Evolutionary conservation across 2,888 invertebrate genomes (phyloP), one percentile per base, ranked within the genome.

Genomic region (Marronus borbonicus): DNA sequence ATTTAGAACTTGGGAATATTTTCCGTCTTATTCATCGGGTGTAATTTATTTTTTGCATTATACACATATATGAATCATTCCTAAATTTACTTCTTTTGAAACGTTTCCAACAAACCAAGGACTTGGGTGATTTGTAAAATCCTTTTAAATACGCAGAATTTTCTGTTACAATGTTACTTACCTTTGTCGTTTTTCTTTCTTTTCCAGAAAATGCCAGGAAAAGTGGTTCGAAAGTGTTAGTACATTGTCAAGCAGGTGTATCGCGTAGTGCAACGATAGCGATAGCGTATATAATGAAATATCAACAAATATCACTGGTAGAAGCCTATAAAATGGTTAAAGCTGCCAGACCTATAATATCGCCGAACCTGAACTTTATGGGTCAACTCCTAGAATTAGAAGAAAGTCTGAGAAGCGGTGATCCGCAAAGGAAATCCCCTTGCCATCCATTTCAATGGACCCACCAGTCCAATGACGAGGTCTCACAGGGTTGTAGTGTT

Each of bases 211-310:
- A 93, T 87, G 94, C 93, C 65, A 90, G 93, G 89, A 93, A 91
- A 89, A 92, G 87, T 77, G 94, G 90, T 84, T 92, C 90, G 86
- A 92, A 94, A 85, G 96, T 98, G 58, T 91, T 98, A 86, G 94
- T 98, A 80, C 98, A 98, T 89, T 98, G 98, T 88, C 98, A 98
- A 86, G 98, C 97, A 72, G 98, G 98, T 74, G 96, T 98, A 70
- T 98, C 97, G 76, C 92, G 98, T 82, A 97, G 97, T 81, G 97
- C 98, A 80, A 98, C 98, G 80, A 93, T 98, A 86, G 97, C 97
- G 86, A 97, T 98, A 86, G 97, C 98, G 69, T 98, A 96, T 90
- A 92, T 98, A 84, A 97, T 98, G 96, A 94, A 95, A 85, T 95
- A 96, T 89, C 94, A 94, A 87, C 92, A 93, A 79, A 88, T 97